A percentile compares a stretch with the other conserved stretches of the same genome.
phyloP scores from a whole-genome alignment of 2,113 vertebrate species.

The Caranx ignobilis region DNA sequence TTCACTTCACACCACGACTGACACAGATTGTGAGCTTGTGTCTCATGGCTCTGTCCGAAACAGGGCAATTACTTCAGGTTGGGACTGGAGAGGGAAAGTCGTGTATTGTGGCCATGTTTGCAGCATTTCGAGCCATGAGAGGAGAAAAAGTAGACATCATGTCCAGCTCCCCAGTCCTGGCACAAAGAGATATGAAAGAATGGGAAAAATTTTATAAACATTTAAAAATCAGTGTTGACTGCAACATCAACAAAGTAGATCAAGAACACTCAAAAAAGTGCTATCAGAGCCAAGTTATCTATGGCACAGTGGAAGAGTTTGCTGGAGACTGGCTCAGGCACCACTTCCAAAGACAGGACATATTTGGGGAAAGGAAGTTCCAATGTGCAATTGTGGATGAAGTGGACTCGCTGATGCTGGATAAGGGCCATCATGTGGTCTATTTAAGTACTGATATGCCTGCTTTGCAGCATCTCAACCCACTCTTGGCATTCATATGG shows the following conservation, averaged over 20 bases:
- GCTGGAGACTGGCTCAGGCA: slow-evolving; percentile 72
- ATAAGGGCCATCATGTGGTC: slow-evolving; percentile 68
- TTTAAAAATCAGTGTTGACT: slow-evolving; percentile 50
- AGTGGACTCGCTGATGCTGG: slow-evolving; percentile 79
- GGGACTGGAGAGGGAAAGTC: slow-evolving; percentile 80
- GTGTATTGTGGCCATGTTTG: slow-evolving; percentile 80
- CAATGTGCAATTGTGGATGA: slow-evolving; percentile 80
- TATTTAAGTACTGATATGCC: slow-evolving; percentile 59
- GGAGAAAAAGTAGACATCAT: slow-evolving; percentile 71
- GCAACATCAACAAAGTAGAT: slow-evolving; percentile 57
- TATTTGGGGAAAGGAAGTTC: slow-evolving; percentile 62
- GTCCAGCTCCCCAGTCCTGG: slow-evolving; percentile 74
- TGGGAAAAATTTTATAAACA: slow-evolving; percentile 27
- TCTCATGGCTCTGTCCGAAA: slow-evolving; percentile 70
- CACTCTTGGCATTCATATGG: slow-evolving; percentile 74
- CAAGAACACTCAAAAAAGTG: slow-evolving; percentile 22
- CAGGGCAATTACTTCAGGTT: slow-evolving; percentile 70
- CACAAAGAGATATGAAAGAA: slow-evolving; percentile 45
- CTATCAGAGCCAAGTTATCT: slow-evolving; percentile 73
- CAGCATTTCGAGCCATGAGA: slow-evolving; percentile 62
- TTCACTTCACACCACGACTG: slow-evolving; percentile 42
- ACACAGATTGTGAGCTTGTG: slow-evolving; percentile 81
- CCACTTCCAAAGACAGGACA: slow-evolving; percentile 40
- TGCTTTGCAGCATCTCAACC: slow-evolving; percentile 58
- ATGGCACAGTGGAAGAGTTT: slow-evolving; percentile 74